Percentiles rank a stretch among this genome's conserved stretches.
Conservation (phyloP, 2,797 vertebrate species). For the Diglossa cyanea region DNA sequence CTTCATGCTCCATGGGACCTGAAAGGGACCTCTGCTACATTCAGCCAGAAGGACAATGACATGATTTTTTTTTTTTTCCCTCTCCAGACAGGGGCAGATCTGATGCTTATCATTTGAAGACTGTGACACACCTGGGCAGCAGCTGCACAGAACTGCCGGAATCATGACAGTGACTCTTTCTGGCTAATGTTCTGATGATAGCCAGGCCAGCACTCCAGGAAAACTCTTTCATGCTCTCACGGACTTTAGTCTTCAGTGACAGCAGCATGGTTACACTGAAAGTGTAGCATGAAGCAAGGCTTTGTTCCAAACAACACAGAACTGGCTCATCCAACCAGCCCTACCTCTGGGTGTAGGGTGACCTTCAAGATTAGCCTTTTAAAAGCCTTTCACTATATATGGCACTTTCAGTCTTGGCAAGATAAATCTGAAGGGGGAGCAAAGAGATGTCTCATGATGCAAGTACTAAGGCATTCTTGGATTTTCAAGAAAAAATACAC, state of each 20-base stretch:
- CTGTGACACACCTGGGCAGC: background rate
- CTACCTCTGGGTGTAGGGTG: conserved; percentile 46
- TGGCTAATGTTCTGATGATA: background rate
- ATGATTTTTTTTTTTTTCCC: background rate
- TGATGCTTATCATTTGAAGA: background rate
- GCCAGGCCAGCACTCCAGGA: background rate
- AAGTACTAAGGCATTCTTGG: conserved; percentile 56
- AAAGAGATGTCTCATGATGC: conserved; percentile 64
- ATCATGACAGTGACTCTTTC: background rate
- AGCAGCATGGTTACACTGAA: background rate
- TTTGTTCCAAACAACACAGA: background rate
- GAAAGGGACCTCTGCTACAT: conserved; percentile 21
- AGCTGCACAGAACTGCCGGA: background rate
- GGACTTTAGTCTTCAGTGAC: background rate
- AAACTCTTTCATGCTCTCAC: background rate
- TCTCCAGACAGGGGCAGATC: background rate
- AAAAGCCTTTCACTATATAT: conserved; percentile 63
- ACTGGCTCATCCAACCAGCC: background rate
- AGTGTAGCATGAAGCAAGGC: background rate
- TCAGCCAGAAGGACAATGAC: background rate
- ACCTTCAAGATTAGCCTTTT: conserved; percentile 36
- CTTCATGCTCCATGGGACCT: conserved; percentile 30
- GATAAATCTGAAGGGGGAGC: conserved; percentile 54
- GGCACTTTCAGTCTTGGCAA: conserved; percentile 51
- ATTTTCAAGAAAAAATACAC: conserved; percentile 67